phyloP scores from a whole-genome alignment of 1,140 invertebrate genomes.

The Drosophila carrolli region DNA sequence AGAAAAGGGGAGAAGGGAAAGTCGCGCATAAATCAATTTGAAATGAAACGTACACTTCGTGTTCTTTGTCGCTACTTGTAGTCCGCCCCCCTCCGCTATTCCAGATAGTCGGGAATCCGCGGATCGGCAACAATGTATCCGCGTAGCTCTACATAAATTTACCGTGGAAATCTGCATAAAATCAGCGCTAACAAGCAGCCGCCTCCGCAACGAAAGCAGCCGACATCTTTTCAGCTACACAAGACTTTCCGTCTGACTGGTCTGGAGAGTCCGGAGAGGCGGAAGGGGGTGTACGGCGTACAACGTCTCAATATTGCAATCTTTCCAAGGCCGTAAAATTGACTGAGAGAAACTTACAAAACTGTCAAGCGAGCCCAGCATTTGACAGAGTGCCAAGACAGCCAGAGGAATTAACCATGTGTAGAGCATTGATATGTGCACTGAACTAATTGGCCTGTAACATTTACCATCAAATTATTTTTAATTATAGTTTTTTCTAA shows the following conservation, averaged over 20 bases:
- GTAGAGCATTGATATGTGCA: slow-evolving; percentile 10
- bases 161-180: slow-evolving; percentile 76
- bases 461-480: too few species aligned
- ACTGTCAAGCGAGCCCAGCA: slow-evolving; percentile 56
- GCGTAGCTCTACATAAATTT: slow-evolving; percentile 77
- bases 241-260: slow-evolving; percentile 56
- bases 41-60: slow-evolving; percentile 79
- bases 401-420: slow-evolving; percentile 40
- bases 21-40: slow-evolving; percentile 73
- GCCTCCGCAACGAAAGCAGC: slow-evolving; percentile 44
- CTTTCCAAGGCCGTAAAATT: slow-evolving; percentile 55
- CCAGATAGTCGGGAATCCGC: slow-evolving; percentile 18
- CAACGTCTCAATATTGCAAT: slow-evolving; percentile 71
- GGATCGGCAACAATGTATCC: slow-evolving; percentile 67
- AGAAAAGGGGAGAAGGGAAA: slow-evolving; percentile 1
- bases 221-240: slow-evolving; percentile 69
- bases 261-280: neutral
- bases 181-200: slow-evolving; percentile 77
- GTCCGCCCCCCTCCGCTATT: neutral
- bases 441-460: neutral
- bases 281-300: slow-evolving; percentile 1
- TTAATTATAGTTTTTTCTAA: neutral
- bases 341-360: slow-evolving; percentile 62
- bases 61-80: slow-evolving; percentile 63
- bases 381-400: slow-evolving; percentile 42